Evolutionary conservation across 2,888 invertebrate genomes (phyloP).

Genomic region (Peribatodes rhomboidaria): DNA sequence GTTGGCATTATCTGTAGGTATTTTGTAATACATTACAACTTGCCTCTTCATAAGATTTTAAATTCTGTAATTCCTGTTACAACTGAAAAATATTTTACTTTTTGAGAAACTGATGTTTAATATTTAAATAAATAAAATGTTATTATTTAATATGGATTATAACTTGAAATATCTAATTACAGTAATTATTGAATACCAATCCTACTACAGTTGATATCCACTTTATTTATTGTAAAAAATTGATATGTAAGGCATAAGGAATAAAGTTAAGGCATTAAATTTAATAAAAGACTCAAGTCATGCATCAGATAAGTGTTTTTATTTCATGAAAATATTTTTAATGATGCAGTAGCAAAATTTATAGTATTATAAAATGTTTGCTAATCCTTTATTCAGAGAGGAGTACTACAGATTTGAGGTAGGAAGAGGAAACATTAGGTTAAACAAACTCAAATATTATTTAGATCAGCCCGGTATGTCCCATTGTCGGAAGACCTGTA

Average conservation of each 20-base stretch:
- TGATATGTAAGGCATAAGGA: too few relatives aligned
- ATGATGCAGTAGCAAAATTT: neutral
- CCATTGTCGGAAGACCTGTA: too few relatives aligned
- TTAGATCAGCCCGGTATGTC: too few relatives aligned
- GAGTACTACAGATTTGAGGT: too few relatives aligned
- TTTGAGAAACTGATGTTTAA: neutral
- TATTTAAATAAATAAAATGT: too few relatives aligned
- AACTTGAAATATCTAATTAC: neutral
- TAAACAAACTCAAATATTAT: too few relatives aligned
- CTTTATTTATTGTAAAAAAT: neutral
- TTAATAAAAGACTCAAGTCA: neutral
- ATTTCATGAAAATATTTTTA: neutral
- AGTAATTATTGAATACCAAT: neutral
- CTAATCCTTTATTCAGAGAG: too few relatives aligned
- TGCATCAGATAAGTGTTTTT: conserved; percentile 6
- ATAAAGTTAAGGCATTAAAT: too few relatives aligned
- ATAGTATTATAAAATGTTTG: too few relatives aligned
- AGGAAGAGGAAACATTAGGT: too few relatives aligned
- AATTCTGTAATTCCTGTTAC: neutral
- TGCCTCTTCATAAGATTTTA: neutral
- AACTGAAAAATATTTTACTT: conserved; percentile 1
- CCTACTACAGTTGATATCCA: neutral
- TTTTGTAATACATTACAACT: conserved; percentile 6
- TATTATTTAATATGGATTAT: too few relatives aligned
- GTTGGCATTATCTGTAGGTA: neutral